Percentiles rank a stretch among this genome's conserved stretches.
Evolutionary conservation across 2,113 vertebrate species (phyloP).

Genomic region (Podilymbus podiceps): DNA sequence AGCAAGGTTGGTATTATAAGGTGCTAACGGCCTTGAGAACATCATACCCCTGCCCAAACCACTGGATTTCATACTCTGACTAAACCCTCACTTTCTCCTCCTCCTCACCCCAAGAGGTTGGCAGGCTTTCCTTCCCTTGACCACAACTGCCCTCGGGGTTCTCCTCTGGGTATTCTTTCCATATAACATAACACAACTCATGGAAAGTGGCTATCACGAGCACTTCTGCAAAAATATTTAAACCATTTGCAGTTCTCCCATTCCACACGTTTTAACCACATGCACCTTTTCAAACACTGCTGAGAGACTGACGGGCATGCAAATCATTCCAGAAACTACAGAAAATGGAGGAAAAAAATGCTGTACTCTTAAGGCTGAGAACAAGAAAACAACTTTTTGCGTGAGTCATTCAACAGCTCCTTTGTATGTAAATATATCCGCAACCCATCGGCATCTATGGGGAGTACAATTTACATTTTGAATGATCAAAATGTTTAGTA

Average conservation of each 20-base stretch:
- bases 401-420: conserved; percentile 31
- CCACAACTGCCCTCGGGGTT: background rate
- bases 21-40: background rate
- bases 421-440: conserved; percentile 50
- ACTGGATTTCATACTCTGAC: background rate
- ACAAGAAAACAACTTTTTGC: background rate
- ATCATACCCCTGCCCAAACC: background rate
- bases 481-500: conserved; percentile 68
- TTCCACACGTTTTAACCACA: background rate
- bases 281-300: background rate
- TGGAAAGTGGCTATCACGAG: background rate
- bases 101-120: background rate
- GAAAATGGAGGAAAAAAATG: background rate
- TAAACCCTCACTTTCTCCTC: background rate
- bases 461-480: conserved; percentile 71
- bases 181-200: background rate
- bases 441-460: conserved; percentile 50
- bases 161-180: background rate
- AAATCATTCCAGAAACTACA: background rate
- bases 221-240: background rate
- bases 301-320: background rate
- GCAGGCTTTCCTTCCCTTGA: background rate
- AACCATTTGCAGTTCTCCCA: background rate
- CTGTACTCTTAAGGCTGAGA: background rate
- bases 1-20: background rate